These are phyloP conservation scores for Cyclophora punctaria DNA, from an alignment of 2,888 invertebrate genomes.

Conservation along the genomic window DNA sequence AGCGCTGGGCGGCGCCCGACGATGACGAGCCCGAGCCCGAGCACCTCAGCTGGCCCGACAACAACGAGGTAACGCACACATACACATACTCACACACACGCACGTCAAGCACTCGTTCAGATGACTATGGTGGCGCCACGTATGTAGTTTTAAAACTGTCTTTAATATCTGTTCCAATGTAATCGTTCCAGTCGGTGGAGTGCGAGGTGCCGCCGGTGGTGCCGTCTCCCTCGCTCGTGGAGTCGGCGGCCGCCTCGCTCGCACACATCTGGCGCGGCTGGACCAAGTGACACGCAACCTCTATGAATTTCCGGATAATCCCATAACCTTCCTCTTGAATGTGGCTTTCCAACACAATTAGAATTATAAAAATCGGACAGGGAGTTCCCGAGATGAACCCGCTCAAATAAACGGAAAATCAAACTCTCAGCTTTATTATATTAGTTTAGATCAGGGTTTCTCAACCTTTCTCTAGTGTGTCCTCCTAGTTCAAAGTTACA, in stretches of 20 bases:
- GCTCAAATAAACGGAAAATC: too few species aligned
- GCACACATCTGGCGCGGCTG: conserved; percentile 87
- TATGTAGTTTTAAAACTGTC: too few species aligned
- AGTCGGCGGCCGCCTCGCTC: conserved; percentile 87
- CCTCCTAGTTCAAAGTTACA: too few species aligned
- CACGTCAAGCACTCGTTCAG: background rate
- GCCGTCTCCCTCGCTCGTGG: conserved; percentile 81
- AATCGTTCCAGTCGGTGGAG: conserved; percentile 23
- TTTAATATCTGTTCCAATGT: too few species aligned
- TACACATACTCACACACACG: background rate
- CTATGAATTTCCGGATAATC: too few species aligned
- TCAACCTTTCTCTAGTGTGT: too few species aligned
- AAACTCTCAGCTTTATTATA: too few species aligned
- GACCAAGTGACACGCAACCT: conserved; percentile 65
- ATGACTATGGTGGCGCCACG: background rate
- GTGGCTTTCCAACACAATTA: too few species aligned
- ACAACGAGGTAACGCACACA: conserved; percentile 29
- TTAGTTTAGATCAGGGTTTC: too few species aligned
- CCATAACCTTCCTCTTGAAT: too few species aligned
- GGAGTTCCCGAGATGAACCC: too few species aligned
- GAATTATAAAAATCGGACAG: too few species aligned
- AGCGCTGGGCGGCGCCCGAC: conserved; percentile 13
- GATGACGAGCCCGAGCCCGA: conserved; percentile 77
- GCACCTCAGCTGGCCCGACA: conserved; percentile 79
- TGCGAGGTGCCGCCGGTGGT: conserved; percentile 43